These are phyloP conservation scores for Mythimna ferrago DNA, from an alignment of 2,888 invertebrate species.

Conservation along the genomic window DNA sequence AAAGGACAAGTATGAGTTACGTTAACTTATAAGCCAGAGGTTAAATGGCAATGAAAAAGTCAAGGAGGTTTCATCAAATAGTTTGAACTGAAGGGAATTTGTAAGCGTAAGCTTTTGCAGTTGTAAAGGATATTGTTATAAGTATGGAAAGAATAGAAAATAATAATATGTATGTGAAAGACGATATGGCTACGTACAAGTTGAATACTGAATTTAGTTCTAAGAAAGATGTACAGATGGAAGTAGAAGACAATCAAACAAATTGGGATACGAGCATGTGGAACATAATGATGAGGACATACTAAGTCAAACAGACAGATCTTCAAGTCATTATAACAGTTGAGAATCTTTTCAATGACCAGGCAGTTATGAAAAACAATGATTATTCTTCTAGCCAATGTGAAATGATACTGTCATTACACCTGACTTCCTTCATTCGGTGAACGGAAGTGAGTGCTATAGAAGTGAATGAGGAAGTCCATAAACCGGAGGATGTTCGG, in stretches of 20 bases:
- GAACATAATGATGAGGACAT: no score
- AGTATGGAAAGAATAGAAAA: neutral
- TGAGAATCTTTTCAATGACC: neutral
- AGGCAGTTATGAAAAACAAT: slow-evolving; percentile 19
- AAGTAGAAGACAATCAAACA: neutral
- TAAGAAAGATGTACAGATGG: neutral
- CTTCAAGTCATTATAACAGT: neutral
- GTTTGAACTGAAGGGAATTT: slow-evolving; percentile 4
- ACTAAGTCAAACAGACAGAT: neutral
- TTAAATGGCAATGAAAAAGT: slow-evolving; percentile 41
- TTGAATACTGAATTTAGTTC: neutral
- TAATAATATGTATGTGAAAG: neutral
- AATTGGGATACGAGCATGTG: neutral
- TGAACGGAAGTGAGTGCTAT: slow-evolving; percentile 59
- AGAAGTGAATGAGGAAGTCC: slow-evolving; percentile 62
- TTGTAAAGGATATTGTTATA: no score
- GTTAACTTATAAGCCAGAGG: slow-evolving; percentile 33
- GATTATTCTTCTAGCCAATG: slow-evolving; percentile 42
- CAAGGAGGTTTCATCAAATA: slow-evolving; percentile 38
- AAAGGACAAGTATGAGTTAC: slow-evolving; percentile 35
- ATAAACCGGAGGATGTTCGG: slow-evolving; percentile 59
- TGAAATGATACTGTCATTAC: slow-evolving; percentile 56
- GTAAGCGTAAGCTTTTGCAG: slow-evolving; percentile 4
- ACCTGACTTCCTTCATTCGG: slow-evolving; percentile 52
- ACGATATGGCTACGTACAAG: neutral